Evolutionary conservation across 2,797 vertebrate species (phyloP), one percentile per base, ranked within the genome.

Genomic region (Gambusia yucatana): DNA sequence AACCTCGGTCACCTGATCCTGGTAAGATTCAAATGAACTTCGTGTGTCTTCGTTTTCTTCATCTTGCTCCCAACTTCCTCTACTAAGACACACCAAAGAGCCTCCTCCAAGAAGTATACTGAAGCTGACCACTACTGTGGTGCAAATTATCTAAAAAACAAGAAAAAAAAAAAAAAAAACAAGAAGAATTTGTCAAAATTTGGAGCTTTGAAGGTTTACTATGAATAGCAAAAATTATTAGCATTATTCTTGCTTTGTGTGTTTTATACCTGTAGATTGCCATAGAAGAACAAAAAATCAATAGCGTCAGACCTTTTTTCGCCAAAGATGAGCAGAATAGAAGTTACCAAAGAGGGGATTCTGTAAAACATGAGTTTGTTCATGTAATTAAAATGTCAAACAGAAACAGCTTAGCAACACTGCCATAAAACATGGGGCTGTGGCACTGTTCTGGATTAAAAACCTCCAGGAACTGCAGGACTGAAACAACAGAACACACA

Each of bases 201-300:
- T 33, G 9, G 28, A 33, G 69, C 59, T 81, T 0, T 44, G 1
- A 39, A 8, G 72, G 59, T 36, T 13, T 44, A 50, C 17, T 25
- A 36, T 17, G 36, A 80, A 77, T n/a, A 2, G 13, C 39, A 70
- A 10, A 55, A 57, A 36, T 78, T 1, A 57, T 10, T 17, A 0
- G 9, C 57, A 44, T 69, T 0, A 79, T 43, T 8, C 2, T 50
- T 0, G 20, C 70, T 44, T 17, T 30, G 80, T 16, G 4, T 28
- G 9, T 70, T 44, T 71, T 46, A 76, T 95, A 99, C 98, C 97
- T 99, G 98, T n/a, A 93, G 63, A 83, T 93, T 96, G 80, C 98
- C 98, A 75, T 98, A 99, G 94, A 99, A 98, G 92, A 97, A 98
- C 0, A 96, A 95, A 0, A 97, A 96, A 91, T 99, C 97, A 76